Percentiles rank a stretch among this genome's conserved stretches.
These are phyloP conservation scores for Cerceris ruficornis DNA, from an alignment of 2,888 invertebrate species.

Conservation along the genomic window DNA sequence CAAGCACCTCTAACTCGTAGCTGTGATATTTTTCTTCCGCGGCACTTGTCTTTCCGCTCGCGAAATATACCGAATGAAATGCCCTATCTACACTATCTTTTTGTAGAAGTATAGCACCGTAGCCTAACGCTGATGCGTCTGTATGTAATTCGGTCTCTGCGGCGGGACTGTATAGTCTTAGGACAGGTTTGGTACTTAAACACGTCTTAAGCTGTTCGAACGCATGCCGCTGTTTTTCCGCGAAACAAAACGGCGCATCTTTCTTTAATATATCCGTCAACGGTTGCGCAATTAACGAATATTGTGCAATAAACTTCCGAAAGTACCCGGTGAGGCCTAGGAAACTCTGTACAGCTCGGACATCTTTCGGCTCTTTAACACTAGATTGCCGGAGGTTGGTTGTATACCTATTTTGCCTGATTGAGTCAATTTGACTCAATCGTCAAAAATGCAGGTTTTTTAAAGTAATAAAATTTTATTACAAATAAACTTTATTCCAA, in stretches of 20 bases:
- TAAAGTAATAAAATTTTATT: too few relatives aligned
- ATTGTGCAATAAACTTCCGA: conserved; percentile 54
- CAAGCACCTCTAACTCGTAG: conserved; percentile 25
- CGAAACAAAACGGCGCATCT: not conserved
- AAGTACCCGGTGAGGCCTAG: conserved; percentile 58
- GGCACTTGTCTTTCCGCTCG: conserved; percentile 58
- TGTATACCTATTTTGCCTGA: too few relatives aligned
- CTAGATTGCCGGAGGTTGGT: too few relatives aligned
- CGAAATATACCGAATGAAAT: conserved; percentile 58
- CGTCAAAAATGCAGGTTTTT: too few relatives aligned
- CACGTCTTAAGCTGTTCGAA: not conserved
- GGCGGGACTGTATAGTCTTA: not conserved
- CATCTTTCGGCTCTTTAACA: conserved; percentile 12
- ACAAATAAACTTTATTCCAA: too few relatives aligned
- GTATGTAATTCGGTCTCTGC: conserved; percentile 10
- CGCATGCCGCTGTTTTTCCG: not conserved
- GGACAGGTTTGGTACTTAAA: not conserved
- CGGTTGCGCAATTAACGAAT: conserved; percentile 62
- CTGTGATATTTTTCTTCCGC: conserved; percentile 47
- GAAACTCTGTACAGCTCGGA: conserved; percentile 29
- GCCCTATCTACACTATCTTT: conserved; percentile 40
- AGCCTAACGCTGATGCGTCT: conserved; percentile 33
- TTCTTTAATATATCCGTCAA: conserved; percentile 63
- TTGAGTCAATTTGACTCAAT: too few relatives aligned
- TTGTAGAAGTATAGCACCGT: conserved; percentile 59